These are phyloP conservation scores for Caenorhabditis sulstoni DNA, from an alignment of 2,888 invertebrate genomes.

Conservation along the genomic window DNA sequence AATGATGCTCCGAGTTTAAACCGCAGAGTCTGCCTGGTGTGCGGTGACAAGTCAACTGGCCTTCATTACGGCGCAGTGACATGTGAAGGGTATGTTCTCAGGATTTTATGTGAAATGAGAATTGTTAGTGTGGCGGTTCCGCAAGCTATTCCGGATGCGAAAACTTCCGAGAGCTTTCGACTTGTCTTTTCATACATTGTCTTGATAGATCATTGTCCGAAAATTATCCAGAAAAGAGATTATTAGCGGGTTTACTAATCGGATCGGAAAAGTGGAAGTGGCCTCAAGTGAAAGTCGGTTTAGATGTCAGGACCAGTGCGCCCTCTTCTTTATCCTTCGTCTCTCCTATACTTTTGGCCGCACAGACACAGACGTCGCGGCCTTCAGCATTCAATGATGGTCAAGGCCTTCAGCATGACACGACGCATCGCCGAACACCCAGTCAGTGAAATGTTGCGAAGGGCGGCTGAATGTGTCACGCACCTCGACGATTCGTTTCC, in stretches of 20 bases:
- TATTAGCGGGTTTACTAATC: constrained; percentile 44
- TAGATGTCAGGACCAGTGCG: constrained; percentile 30
- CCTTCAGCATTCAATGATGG: constrained; percentile 47
- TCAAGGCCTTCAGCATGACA: constrained; percentile 59
- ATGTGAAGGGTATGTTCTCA: constrained; percentile 90
- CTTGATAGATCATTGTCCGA: constrained; percentile 7
- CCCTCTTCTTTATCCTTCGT: constrained; percentile 10
- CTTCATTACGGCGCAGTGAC: constrained; percentile 98
- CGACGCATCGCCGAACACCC: constrained; percentile 53
- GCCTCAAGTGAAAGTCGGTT: constrained; percentile 40
- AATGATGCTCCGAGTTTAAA: constrained; percentile 12
- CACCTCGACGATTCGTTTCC: constrained; percentile 27
- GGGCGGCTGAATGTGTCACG: constrained; percentile 49
- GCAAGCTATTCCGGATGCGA: neutral
- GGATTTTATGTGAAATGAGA: too few relatives aligned
- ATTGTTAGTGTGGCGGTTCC: too few relatives aligned
- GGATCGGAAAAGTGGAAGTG: constrained; percentile 52
- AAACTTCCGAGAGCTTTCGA: neutral
- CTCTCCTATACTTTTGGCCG: constrained; percentile 4
- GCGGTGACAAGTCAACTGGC: constrained; percentile 97
- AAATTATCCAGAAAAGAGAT: constrained; percentile 24
- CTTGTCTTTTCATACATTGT: constrained; percentile 1
- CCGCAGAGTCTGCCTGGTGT: constrained; percentile 89
- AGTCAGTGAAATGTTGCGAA: constrained; percentile 56
- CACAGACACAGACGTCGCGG: constrained; percentile 19